phyloP scores from a whole-genome alignment of 2,888 invertebrate species.

The Apocheima hispidaria region DNA sequence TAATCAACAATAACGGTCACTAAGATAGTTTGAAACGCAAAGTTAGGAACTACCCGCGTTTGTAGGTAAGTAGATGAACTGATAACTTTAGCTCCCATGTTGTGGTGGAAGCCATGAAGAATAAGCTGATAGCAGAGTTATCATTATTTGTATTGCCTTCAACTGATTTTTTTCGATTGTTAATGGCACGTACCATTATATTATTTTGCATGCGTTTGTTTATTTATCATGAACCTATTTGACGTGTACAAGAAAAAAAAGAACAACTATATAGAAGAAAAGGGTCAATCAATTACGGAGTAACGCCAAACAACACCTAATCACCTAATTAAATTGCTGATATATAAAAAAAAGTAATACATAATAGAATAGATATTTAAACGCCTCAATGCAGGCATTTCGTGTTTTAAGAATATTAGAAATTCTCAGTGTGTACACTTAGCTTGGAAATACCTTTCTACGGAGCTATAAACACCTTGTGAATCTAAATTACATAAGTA shows the following conservation, averaged over 20 bases:
- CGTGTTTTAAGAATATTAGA: not conserved
- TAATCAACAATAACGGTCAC: slow-evolving; percentile 18
- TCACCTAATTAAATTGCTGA: no score
- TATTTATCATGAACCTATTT: not conserved
- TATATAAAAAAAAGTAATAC: no score
- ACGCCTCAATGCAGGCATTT: no score
- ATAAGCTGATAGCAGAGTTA: not conserved
- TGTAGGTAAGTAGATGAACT: not conserved
- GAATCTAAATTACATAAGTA: slow-evolving; percentile 5
- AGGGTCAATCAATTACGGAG: no score
- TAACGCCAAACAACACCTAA: no score
- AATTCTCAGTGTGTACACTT: not conserved
- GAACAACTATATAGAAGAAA: no score
- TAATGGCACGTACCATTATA: not conserved
- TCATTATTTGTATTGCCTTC: not conserved
- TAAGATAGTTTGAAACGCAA: not conserved
- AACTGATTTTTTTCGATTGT: not conserved
- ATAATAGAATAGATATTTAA: no score
- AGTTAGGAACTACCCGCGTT: slow-evolving; percentile 5
- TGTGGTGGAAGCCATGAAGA: not conserved
- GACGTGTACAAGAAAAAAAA: no score
- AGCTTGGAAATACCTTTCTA: slow-evolving; percentile 2
- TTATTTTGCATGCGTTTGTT: not conserved
- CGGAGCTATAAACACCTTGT: not conserved
- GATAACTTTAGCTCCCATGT: not conserved